Conservation (phyloP, 2,797 vertebrate genomes). For the Danionella dracula region DNA sequence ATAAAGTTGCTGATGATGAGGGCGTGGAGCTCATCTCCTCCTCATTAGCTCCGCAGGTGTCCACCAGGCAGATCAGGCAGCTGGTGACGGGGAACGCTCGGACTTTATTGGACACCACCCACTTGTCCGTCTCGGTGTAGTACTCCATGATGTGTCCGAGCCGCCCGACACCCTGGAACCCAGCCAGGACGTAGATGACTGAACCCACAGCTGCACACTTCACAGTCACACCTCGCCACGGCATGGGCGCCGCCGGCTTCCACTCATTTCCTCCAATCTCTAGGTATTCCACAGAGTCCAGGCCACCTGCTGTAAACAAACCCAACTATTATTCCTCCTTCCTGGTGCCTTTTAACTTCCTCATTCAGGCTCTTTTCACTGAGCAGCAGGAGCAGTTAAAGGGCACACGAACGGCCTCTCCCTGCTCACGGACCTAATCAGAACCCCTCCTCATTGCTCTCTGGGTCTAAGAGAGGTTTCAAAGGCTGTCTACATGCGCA, state of each 20-base stretch:
- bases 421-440: too few species aligned
- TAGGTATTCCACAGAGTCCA: constrained; percentile 94
- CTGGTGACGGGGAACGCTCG: constrained; percentile 94
- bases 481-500: too few species aligned
- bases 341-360: too few species aligned
- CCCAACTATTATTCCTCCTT: neutral
- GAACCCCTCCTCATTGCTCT: too few species aligned
- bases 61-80: constrained; percentile 94
- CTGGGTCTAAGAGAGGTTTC: too few species aligned
- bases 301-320: constrained; percentile 71
- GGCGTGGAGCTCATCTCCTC: constrained; percentile 70
- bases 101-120: constrained; percentile 90
- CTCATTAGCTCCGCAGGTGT: constrained; percentile 94
- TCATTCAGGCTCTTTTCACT: too few species aligned
- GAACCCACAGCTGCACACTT: constrained; percentile 91
- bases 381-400: too few species aligned
- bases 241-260: constrained; percentile 87
- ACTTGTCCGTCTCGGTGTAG: constrained; percentile 90
- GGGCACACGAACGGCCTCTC: too few species aligned
- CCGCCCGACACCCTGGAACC: constrained; percentile 92
- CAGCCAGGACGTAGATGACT: constrained; percentile 89
- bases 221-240: constrained; percentile 92
- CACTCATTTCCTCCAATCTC: constrained; percentile 91
- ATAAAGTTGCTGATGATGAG: neutral
- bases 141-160: constrained; percentile 92